phyloP scores from a whole-genome alignment of 2,113 vertebrate genomes.

The Romanogobio albipinnatus region DNA sequence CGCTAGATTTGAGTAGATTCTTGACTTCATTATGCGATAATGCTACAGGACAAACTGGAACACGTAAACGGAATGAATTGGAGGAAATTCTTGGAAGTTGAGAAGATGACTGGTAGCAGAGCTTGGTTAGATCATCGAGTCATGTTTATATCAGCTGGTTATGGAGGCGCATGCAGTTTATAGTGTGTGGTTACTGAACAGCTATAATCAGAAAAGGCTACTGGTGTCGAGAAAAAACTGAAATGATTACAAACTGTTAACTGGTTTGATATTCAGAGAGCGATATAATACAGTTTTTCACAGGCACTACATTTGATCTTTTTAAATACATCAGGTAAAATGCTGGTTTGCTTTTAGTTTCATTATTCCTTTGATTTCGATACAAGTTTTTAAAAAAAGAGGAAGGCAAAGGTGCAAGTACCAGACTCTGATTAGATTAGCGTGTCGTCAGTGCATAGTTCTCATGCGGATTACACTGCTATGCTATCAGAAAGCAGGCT shows the following conservation, averaged over 20 bases:
- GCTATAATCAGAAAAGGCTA: constrained; percentile 85
- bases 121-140: constrained; percentile 71
- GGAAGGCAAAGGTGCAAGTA: constrained; percentile 93
- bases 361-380: constrained; percentile 79
- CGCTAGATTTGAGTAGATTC: neutral
- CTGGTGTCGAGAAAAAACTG: constrained; percentile 88
- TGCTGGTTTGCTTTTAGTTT: constrained; percentile 91
- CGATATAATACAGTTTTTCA: constrained; percentile 97
- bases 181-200: constrained; percentile 95
- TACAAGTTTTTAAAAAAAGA: constrained; percentile 75
- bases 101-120: constrained; percentile 72
- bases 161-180: constrained; percentile 97
- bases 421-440: constrained; percentile 78
- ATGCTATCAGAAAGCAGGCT: constrained; percentile 91
- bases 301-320: constrained; percentile 97
- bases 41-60: neutral
- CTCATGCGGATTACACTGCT: constrained; percentile 97
- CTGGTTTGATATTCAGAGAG: constrained; percentile 82
- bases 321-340: constrained; percentile 91
- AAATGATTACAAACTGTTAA: constrained; percentile 73
- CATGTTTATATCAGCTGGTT: constrained; percentile 88
- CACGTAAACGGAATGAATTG: constrained; percentile 31
- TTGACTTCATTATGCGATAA: neutral
- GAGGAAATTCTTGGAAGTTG: constrained; percentile 76
- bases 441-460: constrained; percentile 92